phyloP scores from a whole-genome alignment of 1,140 invertebrate species.

The Cardiocondyla obscurior region DNA sequence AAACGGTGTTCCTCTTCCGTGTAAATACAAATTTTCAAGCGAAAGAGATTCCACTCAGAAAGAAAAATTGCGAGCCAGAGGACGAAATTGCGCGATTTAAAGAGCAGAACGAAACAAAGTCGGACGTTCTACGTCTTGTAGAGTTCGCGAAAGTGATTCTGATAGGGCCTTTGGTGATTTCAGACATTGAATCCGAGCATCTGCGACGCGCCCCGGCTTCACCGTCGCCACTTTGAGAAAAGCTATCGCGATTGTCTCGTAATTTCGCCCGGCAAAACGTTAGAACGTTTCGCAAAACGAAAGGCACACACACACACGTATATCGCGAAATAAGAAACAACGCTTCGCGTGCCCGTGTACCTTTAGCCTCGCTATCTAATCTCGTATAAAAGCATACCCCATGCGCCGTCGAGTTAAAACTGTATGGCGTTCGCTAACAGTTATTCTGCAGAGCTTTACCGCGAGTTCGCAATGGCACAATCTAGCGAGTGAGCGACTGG shows the following conservation, averaged over 20 bases:
- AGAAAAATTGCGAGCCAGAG: not conserved
- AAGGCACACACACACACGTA: too few relatives aligned
- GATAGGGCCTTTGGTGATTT: not conserved
- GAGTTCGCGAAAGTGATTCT: conserved; percentile 22
- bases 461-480: conserved; percentile 12
- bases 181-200: not conserved
- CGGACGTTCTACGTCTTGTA: not conserved
- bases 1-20: not conserved
- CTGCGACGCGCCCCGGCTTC: not conserved
- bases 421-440: not conserved
- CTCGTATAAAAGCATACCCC: not conserved
- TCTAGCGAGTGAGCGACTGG: not conserved
- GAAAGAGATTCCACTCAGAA: not conserved
- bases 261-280: not conserved
- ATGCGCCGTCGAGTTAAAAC: not conserved
- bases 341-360: not conserved
- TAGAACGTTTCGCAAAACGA: not conserved
- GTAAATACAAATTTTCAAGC: not conserved
- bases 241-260: conserved; percentile 17
- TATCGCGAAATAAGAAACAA: conserved; percentile 6
- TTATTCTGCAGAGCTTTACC: conserved; percentile 33
- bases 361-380: conserved; percentile 20
- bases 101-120: not conserved
- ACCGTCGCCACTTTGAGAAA: not conserved
- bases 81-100: not conserved